Evolutionary conservation across 1,140 invertebrate genomes (phyloP).

Genomic region (Bombyx mandarina): DNA sequence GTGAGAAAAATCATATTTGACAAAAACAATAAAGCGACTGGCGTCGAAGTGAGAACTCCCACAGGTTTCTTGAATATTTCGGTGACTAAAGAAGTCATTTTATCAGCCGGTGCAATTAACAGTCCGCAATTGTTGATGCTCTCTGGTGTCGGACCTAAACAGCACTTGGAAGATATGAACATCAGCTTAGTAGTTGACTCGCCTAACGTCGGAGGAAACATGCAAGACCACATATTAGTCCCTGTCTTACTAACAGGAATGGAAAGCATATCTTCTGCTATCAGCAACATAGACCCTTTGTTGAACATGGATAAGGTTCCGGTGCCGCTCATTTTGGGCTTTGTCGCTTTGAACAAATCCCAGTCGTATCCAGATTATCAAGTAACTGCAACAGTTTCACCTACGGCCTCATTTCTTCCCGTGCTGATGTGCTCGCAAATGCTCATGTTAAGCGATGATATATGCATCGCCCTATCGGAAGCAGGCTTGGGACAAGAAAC

Average conservation of each 20-base stretch:
- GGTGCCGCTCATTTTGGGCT: slow-evolving; percentile 15
- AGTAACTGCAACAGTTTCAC: slow-evolving; percentile 10
- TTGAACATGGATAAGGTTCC: slow-evolving; percentile 14
- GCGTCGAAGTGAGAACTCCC: slow-evolving; percentile 56
- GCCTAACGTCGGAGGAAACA: slow-evolving; percentile 77
- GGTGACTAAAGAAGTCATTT: slow-evolving; percentile 61
- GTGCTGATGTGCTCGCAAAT: slow-evolving; percentile 78
- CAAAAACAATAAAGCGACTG: slow-evolving; percentile 67
- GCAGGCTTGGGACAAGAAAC: slow-evolving; percentile 78
- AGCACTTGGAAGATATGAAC: slow-evolving; percentile 35
- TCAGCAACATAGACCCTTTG: slow-evolving; percentile 13
- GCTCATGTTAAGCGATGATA: slow-evolving; percentile 73
- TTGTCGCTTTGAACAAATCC: slow-evolving; percentile 13
- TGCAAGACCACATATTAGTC: slow-evolving; percentile 71
- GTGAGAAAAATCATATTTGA: slow-evolving; percentile 79
- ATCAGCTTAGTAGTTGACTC: slow-evolving; percentile 70
- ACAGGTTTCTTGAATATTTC: slow-evolving; percentile 24
- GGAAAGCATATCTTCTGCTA: slow-evolving; percentile 11
- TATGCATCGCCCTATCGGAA: slow-evolving; percentile 29
- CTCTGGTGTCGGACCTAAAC: slow-evolving; percentile 48
- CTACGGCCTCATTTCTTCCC: slow-evolving; percentile 68
- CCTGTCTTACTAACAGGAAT: slow-evolving; percentile 20
- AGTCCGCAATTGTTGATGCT: slow-evolving; percentile 59
- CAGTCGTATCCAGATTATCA: slow-evolving; percentile 22
- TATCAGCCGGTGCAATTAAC: slow-evolving; percentile 68